Percentiles rank a stretch among this genome's conserved stretches.
phyloP scores from a whole-genome alignment of 2,797 vertebrate genomes.

The Graptemys geographica region DNA sequence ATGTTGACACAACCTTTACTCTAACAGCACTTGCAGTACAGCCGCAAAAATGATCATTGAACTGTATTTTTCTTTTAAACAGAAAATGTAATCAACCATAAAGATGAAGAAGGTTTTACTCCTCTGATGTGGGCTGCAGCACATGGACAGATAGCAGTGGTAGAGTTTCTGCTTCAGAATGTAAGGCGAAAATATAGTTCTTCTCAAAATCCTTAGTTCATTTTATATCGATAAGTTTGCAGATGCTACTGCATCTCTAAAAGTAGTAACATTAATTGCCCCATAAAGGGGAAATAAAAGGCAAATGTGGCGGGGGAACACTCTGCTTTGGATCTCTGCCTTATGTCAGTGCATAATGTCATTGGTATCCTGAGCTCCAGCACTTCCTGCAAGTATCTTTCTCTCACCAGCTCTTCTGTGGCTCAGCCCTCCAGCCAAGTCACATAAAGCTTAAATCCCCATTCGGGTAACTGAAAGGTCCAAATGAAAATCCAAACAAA shows the following conservation, averaged over 20 bases:
- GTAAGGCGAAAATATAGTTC: constrained; percentile 79
- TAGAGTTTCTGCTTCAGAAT: constrained; percentile 98
- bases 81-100: constrained; percentile 97
- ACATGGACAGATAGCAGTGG: constrained; percentile 97
- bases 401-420: too few species aligned
- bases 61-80: constrained; percentile 73
- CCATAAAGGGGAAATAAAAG: neutral
- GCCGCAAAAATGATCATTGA: constrained; percentile 8
- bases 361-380: neutral
- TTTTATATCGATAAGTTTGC: neutral
- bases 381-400: neutral
- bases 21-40: neutral
- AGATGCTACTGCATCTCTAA: neutral
- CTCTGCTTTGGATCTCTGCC: neutral
- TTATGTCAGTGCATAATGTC: neutral
- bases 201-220: neutral
- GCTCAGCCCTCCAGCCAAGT: too few species aligned
- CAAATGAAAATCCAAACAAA: neutral
- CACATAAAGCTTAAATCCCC: neutral
- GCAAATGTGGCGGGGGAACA: neutral
- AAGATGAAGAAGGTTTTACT: constrained; percentile 98
- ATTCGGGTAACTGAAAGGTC: neutral
- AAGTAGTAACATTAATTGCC: neutral
- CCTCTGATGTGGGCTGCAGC: constrained; percentile 99
- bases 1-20: neutral